Evolutionary conservation across 2,797 vertebrate species (phyloP), one percentile per base, ranked within the genome.

Genomic region (Xenopus petersii): DNA sequence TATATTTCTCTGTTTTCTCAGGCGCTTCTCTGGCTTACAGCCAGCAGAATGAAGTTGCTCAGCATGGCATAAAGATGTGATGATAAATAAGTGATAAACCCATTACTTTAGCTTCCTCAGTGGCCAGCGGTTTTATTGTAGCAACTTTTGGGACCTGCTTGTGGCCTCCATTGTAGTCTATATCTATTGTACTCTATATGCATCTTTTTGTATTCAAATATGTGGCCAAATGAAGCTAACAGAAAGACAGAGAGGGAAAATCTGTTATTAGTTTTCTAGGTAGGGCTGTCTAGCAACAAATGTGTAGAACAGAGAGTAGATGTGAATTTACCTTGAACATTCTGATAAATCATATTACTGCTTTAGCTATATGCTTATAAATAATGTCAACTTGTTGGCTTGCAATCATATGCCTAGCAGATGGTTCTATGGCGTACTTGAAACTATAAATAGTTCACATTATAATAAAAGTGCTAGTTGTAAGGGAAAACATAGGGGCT

Each of bases 361-460:
- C 2, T 56, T 56, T 17, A 17, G n/a, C 13, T 56, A 56, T 56
- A 56, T 56, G 15, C 54, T 56, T 60, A 60, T 24, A 60, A 60
- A 24, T 60, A 17, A 60, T 24, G 24, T 67, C 66, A 30, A 36
- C 26, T 55, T 67, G 47, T 67, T 16, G 12, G 47, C 10, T 54
- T 55, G 12, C 7, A 5, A 60, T 60, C 62, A 64, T 47, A 64
- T 64, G 62, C 36, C 2, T 46, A 46, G 46, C 62, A 64, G 61
- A 63, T 63, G 54, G 54, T 56, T 10, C 16, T 15, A 62, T 26
- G 2, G 46, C 66, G 15, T 55, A 26, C 62, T 71, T 58, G 71
- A 21, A 51, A 46, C 24, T 70, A 51, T 66, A 26, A 62, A 67
- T 55, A 62, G 47, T 77, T 61, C 36, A 62, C 64, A 65, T 54